Evolutionary conservation across 2,797 vertebrate species (phyloP), one percentile per base, ranked within the genome.

Genomic region (Eulemur coronatus): DNA sequence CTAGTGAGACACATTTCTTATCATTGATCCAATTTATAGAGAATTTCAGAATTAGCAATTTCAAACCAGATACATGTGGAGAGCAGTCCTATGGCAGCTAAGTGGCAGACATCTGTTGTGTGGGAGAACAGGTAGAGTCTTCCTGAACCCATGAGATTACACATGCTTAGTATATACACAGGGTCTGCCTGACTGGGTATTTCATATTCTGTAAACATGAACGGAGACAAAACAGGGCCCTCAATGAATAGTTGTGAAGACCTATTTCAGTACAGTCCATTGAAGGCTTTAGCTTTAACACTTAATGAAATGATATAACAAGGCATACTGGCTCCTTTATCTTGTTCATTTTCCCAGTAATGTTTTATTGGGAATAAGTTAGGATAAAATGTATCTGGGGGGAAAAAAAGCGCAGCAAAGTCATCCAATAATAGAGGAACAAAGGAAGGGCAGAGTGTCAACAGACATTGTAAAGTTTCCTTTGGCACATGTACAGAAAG

Each of bases 391-490:
- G 57, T 67, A 90, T 41, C n/a, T 24, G 17, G 18, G 43, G 35
- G 13, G 38, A 5, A 57, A 35, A 17, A 7, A 33, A 14, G 17
- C 89, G 11, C 17, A 70, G 8, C 22, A 93, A 86, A 93, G 24
- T 84, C n/a, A 93, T 65, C 38, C 14, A 79, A 63, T 87, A 87
- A 91, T 55, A 76, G 38, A 65, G 75, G 95, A 97, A 89, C 43
- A 86, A 92, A 92, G 41, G 22, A 91, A 97, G 50, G 89, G 67
- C 50, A 95, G 59, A 84, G 92, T 89, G 57, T 95, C 69, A 94
- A 35, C 26, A 80, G 75, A 78, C 41, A 69, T 61, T 67, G 15
- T 95, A 48, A 96, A 95, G 46, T 96, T 84, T 94, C 52, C 50
- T 86, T 80, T 96, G 94, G 89, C 89, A 90, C 0, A 0, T 57